Evolutionary conservation across 2,797 vertebrate genomes (phyloP), one percentile per base, ranked within the genome.

Genomic region (Balearica regulorum): DNA sequence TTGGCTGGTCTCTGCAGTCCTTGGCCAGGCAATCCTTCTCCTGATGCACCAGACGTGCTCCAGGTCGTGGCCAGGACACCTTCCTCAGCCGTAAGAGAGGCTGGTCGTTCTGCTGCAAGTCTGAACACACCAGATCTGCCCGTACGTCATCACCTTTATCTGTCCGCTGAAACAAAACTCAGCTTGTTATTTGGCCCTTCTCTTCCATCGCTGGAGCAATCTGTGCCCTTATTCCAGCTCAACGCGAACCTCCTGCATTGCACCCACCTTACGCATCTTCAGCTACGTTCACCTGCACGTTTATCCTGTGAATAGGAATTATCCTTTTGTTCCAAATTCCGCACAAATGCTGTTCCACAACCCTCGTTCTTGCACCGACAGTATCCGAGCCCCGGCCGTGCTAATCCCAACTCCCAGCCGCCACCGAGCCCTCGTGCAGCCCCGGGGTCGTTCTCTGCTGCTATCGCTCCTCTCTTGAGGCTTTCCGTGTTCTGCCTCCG

Each of bases 121-220:
- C 58, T 37, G 53, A 11, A 33, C 53, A 4, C 0, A 26, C 7
- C 46, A 14, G 0, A 1, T 7, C 39, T 16, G 2, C 37, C 41
- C 51, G 2, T 6, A 1, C 0, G 3, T 14, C 44, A 1, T 3
- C 3, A 0, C 35, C 15, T 19, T 24, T 2, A 6, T 41, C 7
- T 3, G 33, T 7, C 41, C 4, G 5, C 54, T 2, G 3, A 15
- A 43, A 5, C 17, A 33, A 4, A 41, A 2, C 64, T 15, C 82
- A 3, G 29, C 14, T 17, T 8, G 31, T 33, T 35, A 11, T 1
- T 0, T 2, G 10, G 11, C 12, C 28, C 33, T 1, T 28, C 49
- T 53, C 51, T 26, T 2, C 25, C 5, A 2, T 0, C 0, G 1
- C 18, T 5, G 21, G 55, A 55, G 33, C n/a, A 3, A 4, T 1